These are phyloP conservation scores for Helicoverpa assulta DNA, from an alignment of 2,888 invertebrate species.

Conservation along the genomic window DNA sequence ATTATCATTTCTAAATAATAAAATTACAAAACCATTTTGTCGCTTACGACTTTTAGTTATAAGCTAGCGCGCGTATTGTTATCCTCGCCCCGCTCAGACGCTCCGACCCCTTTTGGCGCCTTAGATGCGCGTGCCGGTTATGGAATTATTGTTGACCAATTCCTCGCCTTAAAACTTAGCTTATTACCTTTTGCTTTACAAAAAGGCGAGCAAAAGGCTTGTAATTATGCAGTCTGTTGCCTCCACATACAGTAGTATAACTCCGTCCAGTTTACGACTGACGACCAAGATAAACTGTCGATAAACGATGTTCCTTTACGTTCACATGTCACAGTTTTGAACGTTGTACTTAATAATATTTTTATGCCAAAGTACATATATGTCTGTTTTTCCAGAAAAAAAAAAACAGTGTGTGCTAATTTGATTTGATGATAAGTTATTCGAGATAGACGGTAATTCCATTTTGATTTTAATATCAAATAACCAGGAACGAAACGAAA, in stretches of 20 bases:
- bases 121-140: no score
- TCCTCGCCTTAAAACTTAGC: neutral
- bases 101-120: no score
- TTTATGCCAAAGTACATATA: no score
- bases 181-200: neutral
- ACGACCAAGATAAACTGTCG: slow-evolving; percentile 10
- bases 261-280: slow-evolving; percentile 14
- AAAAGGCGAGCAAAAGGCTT: slow-evolving; percentile 17
- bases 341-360: slow-evolving; percentile 8
- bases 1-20: no score
- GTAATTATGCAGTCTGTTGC: slow-evolving; percentile 25
- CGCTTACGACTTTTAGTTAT: no score
- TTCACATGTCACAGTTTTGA: slow-evolving; percentile 20
- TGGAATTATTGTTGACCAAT: no score
- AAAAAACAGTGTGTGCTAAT: no score
- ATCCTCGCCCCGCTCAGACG: no score
- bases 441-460: neutral
- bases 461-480: neutral
- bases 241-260: slow-evolving; percentile 8
- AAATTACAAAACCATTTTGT: no score
- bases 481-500: slow-evolving; percentile 9
- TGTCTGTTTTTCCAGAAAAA: no score
- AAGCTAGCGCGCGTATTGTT: no score
- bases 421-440: no score
- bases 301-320: slow-evolving; percentile 14